A percentile compares a stretch with the other conserved stretches of the same genome.
Conservation (phyloP, 2,797 vertebrate species). For the Squalus acanthias region DNA sequence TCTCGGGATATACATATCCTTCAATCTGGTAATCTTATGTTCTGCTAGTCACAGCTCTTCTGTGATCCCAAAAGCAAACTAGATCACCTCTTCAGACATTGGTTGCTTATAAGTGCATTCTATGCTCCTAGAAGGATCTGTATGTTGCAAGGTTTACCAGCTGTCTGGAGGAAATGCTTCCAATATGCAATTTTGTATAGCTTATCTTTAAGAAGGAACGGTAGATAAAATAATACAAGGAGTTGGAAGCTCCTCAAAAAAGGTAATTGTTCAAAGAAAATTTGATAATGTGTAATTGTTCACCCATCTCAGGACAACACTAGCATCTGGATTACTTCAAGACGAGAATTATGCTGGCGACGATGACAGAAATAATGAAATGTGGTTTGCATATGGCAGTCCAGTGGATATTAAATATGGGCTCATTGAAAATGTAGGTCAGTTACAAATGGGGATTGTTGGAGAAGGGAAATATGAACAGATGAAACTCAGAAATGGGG, state of each 20-base stretch:
- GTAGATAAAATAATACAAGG: neutral
- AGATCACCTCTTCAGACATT: neutral
- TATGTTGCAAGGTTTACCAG: neutral
- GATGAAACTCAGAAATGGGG: conserved; percentile 6
- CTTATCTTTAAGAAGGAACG: neutral
- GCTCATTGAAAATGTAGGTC: neutral
- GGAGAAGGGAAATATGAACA: neutral
- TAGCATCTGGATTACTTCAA: neutral
- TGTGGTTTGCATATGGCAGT: neutral
- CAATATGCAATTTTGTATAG: neutral
- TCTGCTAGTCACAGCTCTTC: neutral
- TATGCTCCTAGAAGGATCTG: neutral
- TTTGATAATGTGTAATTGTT: neutral
- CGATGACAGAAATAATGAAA: conserved; percentile 18
- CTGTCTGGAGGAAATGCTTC: neutral
- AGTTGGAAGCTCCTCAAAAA: neutral
- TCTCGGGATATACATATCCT: neutral
- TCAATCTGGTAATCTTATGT: neutral
- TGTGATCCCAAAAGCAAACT: neutral
- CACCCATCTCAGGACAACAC: neutral
- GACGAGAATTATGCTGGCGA: neutral
- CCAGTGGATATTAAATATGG: neutral
- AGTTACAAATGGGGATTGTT: conserved; percentile 9
- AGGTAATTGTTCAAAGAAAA: conserved; percentile 3
- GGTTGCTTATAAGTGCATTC: neutral